A percentile compares a stretch with the other conserved stretches of the same genome.
phyloP scores from a whole-genome alignment of 2,113 vertebrate genomes.

The Atrichornis clamosus region DNA sequence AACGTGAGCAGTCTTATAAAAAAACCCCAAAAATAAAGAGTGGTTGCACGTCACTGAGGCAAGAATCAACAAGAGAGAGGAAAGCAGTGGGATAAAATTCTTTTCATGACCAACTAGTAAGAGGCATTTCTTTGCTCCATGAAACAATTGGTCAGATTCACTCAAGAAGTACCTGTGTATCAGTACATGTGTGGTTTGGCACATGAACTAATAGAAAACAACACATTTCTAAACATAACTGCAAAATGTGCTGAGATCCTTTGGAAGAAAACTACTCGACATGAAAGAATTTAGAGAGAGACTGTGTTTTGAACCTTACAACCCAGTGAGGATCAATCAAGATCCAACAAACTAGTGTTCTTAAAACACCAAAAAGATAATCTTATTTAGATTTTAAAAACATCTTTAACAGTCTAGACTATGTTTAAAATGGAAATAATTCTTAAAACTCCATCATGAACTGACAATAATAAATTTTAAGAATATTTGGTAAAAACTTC shows the following conservation, averaged over 20 bases:
- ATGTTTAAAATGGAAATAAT: not conserved
- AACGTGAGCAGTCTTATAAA: not conserved
- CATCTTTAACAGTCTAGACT: not conserved
- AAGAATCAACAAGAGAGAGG: not conserved
- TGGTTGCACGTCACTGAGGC: not conserved
- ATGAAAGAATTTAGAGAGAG: not conserved
- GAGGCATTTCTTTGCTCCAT: not conserved
- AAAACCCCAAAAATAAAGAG: not conserved
- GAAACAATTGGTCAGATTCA: not conserved
- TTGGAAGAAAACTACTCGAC: not conserved
- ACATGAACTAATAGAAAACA: not conserved
- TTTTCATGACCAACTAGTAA: not conserved
- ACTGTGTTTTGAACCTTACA: not conserved
- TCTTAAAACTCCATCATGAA: not conserved
- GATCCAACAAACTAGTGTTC: not conserved
- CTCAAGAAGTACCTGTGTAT: not conserved
- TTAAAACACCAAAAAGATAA: not conserved
- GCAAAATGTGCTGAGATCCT: not conserved
- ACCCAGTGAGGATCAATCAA: not conserved
- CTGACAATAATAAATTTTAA: not conserved
- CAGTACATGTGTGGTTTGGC: not conserved
- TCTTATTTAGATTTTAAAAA: not conserved
- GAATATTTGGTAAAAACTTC: not conserved
- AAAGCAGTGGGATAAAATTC: not conserved
- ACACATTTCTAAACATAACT: not conserved